Conservation (phyloP, 2,113 vertebrate species). For the Boulengeromyrus knoepffleri region DNA sequence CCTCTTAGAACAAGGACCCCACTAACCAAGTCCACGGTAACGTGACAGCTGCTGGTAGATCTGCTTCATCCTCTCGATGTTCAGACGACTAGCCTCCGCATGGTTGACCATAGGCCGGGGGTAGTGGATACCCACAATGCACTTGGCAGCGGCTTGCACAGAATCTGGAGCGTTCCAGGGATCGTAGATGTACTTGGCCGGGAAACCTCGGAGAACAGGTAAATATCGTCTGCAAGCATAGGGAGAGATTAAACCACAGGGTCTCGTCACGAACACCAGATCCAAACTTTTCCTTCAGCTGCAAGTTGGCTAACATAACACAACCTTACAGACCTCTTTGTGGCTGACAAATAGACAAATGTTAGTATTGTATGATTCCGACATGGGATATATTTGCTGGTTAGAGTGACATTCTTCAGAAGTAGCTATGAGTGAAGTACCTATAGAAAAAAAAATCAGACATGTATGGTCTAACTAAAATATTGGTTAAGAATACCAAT, state of each 20-base stretch:
- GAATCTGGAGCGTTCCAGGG: slow-evolving; percentile 67
- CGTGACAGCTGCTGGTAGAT: slow-evolving; percentile 70
- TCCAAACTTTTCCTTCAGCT: background rate
- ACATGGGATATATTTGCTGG: no score
- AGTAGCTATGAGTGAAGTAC: background rate
- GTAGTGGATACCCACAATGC: slow-evolving; percentile 65
- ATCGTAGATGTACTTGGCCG: slow-evolving; percentile 70
- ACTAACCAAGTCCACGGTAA: slow-evolving; percentile 63
- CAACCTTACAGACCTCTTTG: background rate
- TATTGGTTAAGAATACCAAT: background rate
- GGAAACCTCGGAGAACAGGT: slow-evolving; percentile 68
- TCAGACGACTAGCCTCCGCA: slow-evolving; percentile 63
- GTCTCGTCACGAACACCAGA: slow-evolving; percentile 31
- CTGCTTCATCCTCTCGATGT: slow-evolving; percentile 74
- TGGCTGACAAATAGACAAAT: background rate
- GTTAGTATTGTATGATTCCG: background rate
- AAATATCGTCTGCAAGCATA: slow-evolving; percentile 67
- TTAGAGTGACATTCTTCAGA: background rate
- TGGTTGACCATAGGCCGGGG: slow-evolving; percentile 70
- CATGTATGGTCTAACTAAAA: background rate
- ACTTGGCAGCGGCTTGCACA: slow-evolving; percentile 63
- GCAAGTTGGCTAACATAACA: background rate
- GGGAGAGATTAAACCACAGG: slow-evolving; percentile 42
- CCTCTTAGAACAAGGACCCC: background rate
- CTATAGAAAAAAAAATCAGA: background rate